Conservation (phyloP, 2,797 vertebrate species). For the Ispidina picta region DNA sequence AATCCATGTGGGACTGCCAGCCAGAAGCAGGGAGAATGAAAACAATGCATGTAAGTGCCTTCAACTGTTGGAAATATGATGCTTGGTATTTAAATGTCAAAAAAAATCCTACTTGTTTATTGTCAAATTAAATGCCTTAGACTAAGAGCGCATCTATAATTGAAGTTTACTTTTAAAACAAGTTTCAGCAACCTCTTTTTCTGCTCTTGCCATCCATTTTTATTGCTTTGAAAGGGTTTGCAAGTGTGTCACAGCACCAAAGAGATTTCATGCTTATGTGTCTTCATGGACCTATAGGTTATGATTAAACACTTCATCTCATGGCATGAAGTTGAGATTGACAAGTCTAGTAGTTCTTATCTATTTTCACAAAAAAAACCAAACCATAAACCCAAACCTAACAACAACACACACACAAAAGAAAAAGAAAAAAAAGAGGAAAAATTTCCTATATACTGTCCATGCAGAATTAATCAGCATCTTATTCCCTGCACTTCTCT, state of each 20-base stretch:
- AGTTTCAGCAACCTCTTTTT: neutral
- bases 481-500: neutral
- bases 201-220: neutral
- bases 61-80: neutral
- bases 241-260: neutral
- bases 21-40: neutral
- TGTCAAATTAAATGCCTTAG: constrained; percentile 1
- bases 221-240: neutral
- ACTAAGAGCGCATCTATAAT: constrained; percentile 40
- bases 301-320: neutral
- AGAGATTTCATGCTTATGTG: neutral
- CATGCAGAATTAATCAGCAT: neutral
- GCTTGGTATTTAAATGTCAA: constrained; percentile 22
- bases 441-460: neutral
- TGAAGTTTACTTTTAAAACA: constrained; percentile 13
- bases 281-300: neutral
- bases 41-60: neutral
- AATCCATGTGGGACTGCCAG: neutral
- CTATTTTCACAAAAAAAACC: neutral
- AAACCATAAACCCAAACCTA: too few species aligned
- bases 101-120: constrained; percentile 18
- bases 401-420: too few species aligned
- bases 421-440: too few species aligned
- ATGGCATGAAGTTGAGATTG: neutral
- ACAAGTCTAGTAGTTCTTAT: neutral